phyloP scores from a whole-genome alignment of 2,888 invertebrate species.

The Ecliptopera silaceata region DNA sequence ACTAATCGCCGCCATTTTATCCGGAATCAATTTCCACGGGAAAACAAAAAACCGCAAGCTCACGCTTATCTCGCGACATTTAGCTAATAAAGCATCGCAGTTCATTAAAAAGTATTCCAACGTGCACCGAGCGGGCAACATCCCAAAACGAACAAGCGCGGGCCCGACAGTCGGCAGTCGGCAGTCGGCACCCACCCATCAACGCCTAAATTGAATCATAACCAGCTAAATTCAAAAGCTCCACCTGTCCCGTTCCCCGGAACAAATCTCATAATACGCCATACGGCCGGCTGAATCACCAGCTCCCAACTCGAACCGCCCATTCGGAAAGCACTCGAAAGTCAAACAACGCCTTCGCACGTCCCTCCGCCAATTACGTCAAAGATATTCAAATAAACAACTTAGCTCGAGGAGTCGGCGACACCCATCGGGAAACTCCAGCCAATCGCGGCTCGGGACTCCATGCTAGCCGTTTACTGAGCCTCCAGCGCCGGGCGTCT shows the following conservation, averaged over 20 bases:
- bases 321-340: slow-evolving; percentile 72
- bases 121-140: slow-evolving; percentile 49
- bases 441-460: slow-evolving; percentile 66
- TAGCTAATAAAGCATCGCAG: slow-evolving; percentile 83
- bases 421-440: slow-evolving; percentile 56
- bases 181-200: slow-evolving; percentile 61
- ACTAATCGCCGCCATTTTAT: slow-evolving; percentile 50
- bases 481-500: slow-evolving; percentile 55
- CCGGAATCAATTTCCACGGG: slow-evolving; percentile 55
- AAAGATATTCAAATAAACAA: slow-evolving; percentile 61
- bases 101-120: slow-evolving; percentile 77
- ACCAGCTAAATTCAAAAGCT: slow-evolving; percentile 66
- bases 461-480: slow-evolving; percentile 73
- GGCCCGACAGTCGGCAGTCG: too few relatives aligned
- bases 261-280: slow-evolving; percentile 62
- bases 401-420: slow-evolving; percentile 50
- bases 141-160: slow-evolving; percentile 63
- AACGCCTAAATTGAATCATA: slow-evolving; percentile 75
- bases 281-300: slow-evolving; percentile 73
- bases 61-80: slow-evolving; percentile 69
- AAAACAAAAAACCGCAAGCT: slow-evolving; percentile 51
- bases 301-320: slow-evolving; percentile 68
- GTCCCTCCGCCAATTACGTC: slow-evolving; percentile 58
- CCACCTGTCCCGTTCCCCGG: slow-evolving; percentile 47
- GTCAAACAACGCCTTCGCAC: slow-evolving; percentile 68